Conservation (phyloP, 1,140 invertebrate species). For the Saxidomus purpurata region DNA sequence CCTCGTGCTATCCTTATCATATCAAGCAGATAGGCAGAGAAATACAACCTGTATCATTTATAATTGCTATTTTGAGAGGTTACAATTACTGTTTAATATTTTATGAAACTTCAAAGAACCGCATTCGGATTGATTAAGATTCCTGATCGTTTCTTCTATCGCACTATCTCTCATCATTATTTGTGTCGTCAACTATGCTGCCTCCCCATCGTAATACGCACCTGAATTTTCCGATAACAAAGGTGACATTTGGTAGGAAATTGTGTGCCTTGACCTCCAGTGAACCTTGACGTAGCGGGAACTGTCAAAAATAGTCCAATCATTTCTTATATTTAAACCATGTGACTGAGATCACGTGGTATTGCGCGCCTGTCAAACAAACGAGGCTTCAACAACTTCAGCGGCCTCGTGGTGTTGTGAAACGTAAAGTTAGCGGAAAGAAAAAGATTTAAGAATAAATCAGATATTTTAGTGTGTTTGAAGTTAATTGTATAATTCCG, state of each 20-base stretch:
- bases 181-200: too few relatives aligned
- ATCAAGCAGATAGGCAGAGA: too few relatives aligned
- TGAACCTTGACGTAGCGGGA: slow-evolving; percentile 56
- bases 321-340: background rate
- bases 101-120: too few relatives aligned
- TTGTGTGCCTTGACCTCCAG: slow-evolving; percentile 34
- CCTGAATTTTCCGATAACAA: background rate
- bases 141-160: too few relatives aligned
- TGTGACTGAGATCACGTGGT: slow-evolving; percentile 58
- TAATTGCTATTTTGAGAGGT: too few relatives aligned
- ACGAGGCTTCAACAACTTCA: slow-evolving; percentile 58
- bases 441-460: background rate
- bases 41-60: too few relatives aligned
- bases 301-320: slow-evolving; percentile 45
- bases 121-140: too few relatives aligned
- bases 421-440: background rate
- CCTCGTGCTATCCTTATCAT: too few relatives aligned
- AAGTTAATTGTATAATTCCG: background rate
- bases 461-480: background rate
- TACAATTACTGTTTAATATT: too few relatives aligned
- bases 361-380: slow-evolving; percentile 69
- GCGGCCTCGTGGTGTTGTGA: slow-evolving; percentile 57
- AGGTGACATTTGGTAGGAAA: slow-evolving; percentile 64
- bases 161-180: too few relatives aligned
- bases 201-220: background rate